Conservation (phyloP, 2,888 invertebrate species). For the Nomada fucata region DNA sequence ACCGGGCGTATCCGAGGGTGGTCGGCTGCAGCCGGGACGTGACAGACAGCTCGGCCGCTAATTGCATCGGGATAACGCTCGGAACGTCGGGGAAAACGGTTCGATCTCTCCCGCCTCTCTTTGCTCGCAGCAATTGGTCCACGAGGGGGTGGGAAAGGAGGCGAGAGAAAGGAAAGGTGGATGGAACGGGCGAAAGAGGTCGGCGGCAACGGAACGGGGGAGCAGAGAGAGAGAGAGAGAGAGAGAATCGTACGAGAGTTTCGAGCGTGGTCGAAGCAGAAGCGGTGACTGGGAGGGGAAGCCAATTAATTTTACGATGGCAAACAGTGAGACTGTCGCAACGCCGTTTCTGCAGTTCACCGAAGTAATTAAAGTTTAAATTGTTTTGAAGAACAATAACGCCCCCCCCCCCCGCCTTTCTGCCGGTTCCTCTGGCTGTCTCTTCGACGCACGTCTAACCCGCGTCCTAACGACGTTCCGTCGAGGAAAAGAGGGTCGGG, state of each 20-base stretch:
- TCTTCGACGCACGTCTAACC: slow-evolving; percentile 47
- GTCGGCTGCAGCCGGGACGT: slow-evolving; percentile 52
- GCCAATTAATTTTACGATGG: slow-evolving; percentile 79
- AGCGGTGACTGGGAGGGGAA: slow-evolving; percentile 59
- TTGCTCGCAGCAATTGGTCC: slow-evolving; percentile 68
- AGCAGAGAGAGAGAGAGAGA: slow-evolving; percentile 32
- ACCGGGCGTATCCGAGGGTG: slow-evolving; percentile 62
- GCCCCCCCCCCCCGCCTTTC: slow-evolving; percentile 37
- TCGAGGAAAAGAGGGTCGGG: not conserved
- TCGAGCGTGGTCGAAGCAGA: slow-evolving; percentile 60
- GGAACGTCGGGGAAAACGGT: slow-evolving; percentile 67
- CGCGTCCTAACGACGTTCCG: slow-evolving; percentile 42
- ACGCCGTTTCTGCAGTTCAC: slow-evolving; percentile 79
- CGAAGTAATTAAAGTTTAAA: slow-evolving; percentile 79
- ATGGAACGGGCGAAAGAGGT: slow-evolving; percentile 26
- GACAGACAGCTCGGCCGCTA: slow-evolving; percentile 72
- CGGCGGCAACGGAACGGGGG: slow-evolving; percentile 30
- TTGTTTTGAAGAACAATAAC: slow-evolving; percentile 79
- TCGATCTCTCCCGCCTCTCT: slow-evolving; percentile 62
- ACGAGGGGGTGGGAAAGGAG: slow-evolving; percentile 46
- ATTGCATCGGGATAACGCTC: slow-evolving; percentile 76
- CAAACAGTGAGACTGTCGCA: slow-evolving; percentile 79
- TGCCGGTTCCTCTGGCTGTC: slow-evolving; percentile 49
- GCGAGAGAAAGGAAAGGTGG: slow-evolving; percentile 54
- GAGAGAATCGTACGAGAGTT: slow-evolving; percentile 51